Percentiles rank a stretch among this genome's conserved stretches.
Conservation (phyloP, 2,888 invertebrate species). For the Yponomeuta sedellus region DNA sequence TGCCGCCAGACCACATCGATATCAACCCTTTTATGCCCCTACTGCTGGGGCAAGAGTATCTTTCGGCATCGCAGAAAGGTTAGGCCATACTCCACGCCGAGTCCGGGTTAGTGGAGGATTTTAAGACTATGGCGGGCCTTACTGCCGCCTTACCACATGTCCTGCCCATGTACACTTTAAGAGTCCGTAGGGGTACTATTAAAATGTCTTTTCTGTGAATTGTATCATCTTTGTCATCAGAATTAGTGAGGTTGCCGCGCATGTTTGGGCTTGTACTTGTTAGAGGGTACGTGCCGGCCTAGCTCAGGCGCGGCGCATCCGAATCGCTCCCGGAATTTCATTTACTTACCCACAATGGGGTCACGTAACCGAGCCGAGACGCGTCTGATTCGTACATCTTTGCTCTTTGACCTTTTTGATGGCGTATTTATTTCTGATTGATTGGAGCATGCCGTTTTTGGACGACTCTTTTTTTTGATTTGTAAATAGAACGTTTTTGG, state of each 20-base stretch:
- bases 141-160: no score
- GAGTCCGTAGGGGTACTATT: no score
- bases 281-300: conserved; percentile 36
- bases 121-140: no score
- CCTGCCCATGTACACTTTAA: no score
- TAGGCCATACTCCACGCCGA: no score
- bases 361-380: not conserved
- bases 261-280: conserved; percentile 42
- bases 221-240: conserved; percentile 23
- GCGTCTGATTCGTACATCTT: not conserved
- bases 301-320: conserved; percentile 26
- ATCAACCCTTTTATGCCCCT: no score
- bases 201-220: not conserved
- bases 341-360: conserved; percentile 12
- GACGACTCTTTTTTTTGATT: no score
- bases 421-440: not conserved
- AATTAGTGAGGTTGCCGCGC: conserved; percentile 40
- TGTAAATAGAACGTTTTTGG: no score
- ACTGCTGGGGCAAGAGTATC: no score
- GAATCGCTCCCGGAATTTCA: conserved; percentile 22
- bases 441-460: not conserved
- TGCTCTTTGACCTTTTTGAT: conserved; percentile 1
- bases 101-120: no score
- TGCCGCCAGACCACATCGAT: no score
- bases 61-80: no score